These are phyloP conservation scores for Oreochromis aureus DNA, from an alignment of 2,113 vertebrate species.

Conservation along the genomic window DNA sequence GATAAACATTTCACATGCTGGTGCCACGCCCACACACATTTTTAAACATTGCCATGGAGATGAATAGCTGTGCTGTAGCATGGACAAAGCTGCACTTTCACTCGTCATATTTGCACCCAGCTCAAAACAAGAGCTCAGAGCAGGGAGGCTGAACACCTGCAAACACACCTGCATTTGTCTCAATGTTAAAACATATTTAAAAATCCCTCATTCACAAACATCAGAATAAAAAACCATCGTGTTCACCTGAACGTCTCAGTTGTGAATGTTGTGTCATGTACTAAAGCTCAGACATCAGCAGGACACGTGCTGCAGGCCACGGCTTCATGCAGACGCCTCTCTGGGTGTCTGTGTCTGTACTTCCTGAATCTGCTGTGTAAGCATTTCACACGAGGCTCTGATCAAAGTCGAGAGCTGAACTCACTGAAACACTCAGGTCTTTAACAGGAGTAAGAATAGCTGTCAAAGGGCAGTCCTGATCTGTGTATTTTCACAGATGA, in stretches of 20 bases:
- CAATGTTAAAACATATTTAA: neutral
- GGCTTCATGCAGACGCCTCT: neutral
- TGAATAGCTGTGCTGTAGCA: fast-evolving
- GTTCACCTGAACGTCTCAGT: neutral
- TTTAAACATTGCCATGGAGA: neutral
- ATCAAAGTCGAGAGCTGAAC: neutral
- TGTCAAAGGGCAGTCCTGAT: neutral
- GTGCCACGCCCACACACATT: neutral
- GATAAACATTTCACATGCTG: fast-evolving
- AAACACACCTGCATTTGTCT: neutral
- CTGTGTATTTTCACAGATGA: neutral
- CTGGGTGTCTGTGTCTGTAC: neutral
- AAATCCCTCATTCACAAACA: neutral
- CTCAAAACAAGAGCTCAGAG: neutral
- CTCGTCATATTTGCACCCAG: neutral
- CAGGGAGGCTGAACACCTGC: neutral
- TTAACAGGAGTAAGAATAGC: fast-evolving
- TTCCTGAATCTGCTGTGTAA: neutral
- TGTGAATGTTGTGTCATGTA: neutral
- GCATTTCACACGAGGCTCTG: neutral
- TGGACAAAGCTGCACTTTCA: neutral
- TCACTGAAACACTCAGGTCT: neutral
- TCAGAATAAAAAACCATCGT: fast-evolving
- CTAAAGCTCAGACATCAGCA: neutral
- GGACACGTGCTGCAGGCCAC: neutral